Conservation (phyloP, 1,140 invertebrate species). For the Patella vulgata region DNA sequence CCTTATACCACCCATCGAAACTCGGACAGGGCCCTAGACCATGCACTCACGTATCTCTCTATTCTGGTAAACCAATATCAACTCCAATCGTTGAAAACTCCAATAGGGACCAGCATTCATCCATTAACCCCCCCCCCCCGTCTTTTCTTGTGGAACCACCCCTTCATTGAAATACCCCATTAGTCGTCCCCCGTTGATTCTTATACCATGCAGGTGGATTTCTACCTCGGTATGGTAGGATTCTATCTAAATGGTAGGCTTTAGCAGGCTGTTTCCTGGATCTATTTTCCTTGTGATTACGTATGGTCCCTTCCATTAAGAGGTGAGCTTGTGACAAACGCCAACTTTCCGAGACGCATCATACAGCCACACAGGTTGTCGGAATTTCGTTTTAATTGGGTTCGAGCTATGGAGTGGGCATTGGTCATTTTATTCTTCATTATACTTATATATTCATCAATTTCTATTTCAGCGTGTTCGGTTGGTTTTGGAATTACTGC, state of each 20-base stretch:
- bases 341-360: constrained; percentile 17
- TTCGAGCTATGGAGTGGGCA: neutral
- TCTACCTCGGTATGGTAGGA: constrained; percentile 20
- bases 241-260: constrained; percentile 22
- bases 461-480: neutral
- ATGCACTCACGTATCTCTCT: too few species aligned
- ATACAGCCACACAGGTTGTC: constrained; percentile 29
- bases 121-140: too few species aligned
- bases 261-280: neutral
- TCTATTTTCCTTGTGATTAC: constrained; percentile 14
- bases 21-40: too few species aligned
- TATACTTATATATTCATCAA: neutral
- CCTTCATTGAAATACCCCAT: too few species aligned
- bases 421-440: neutral
- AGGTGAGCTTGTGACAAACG: constrained; percentile 27
- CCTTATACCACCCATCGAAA: too few species aligned
- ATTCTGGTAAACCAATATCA: too few species aligned
- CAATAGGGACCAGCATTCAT: too few species aligned
- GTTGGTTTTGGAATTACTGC: too few species aligned
- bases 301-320: constrained; percentile 28
- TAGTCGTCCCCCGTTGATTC: too few species aligned
- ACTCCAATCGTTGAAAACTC: too few species aligned
- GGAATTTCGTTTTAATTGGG: constrained; percentile 9
- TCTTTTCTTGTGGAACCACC: too few species aligned
- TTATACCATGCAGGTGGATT: too few species aligned